Evolutionary conservation across 2,888 invertebrate species (phyloP).

Genomic region (Rambutsinella grinnellia): DNA sequence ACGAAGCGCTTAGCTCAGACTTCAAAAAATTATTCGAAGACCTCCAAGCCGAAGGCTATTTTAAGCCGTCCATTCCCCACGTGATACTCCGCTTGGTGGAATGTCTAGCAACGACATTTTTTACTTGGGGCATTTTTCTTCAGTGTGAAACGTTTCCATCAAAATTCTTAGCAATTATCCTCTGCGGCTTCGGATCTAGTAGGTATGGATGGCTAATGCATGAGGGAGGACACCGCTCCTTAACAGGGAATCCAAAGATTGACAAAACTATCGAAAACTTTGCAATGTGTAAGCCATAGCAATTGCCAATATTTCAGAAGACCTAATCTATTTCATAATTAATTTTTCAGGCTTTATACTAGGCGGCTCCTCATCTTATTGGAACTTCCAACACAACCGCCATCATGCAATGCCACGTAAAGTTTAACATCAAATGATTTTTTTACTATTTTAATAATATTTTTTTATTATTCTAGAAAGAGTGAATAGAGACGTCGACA

Average conservation of each 20-base stretch:
- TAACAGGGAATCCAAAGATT: constrained; percentile 60
- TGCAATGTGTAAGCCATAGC: constrained; percentile 62
- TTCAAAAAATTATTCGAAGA: constrained; percentile 8
- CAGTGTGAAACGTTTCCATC: no score
- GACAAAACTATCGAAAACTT: constrained; percentile 61
- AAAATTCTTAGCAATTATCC: neutral
- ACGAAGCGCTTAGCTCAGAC: neutral
- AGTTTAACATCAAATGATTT: no score
- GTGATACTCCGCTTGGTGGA: no score
- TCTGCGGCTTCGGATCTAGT: neutral
- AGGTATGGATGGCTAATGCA: constrained; percentile 53
- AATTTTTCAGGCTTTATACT: constrained; percentile 55
- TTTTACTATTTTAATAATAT: no score
- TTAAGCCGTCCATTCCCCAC: no score
- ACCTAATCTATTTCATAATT: neutral
- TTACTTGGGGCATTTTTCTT: no score
- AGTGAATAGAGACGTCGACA: no score
- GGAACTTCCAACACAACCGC: constrained; percentile 61
- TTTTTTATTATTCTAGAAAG: no score
- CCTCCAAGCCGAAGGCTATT: constrained; percentile 11
- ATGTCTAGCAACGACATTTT: no score
- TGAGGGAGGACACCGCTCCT: constrained; percentile 62
- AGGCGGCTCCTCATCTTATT: constrained; percentile 57
- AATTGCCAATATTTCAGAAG: constrained; percentile 12
- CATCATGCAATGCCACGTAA: constrained; percentile 65